These are phyloP conservation scores for Gari tellinella DNA, from an alignment of 2,888 invertebrate species.

Conservation along the genomic window DNA sequence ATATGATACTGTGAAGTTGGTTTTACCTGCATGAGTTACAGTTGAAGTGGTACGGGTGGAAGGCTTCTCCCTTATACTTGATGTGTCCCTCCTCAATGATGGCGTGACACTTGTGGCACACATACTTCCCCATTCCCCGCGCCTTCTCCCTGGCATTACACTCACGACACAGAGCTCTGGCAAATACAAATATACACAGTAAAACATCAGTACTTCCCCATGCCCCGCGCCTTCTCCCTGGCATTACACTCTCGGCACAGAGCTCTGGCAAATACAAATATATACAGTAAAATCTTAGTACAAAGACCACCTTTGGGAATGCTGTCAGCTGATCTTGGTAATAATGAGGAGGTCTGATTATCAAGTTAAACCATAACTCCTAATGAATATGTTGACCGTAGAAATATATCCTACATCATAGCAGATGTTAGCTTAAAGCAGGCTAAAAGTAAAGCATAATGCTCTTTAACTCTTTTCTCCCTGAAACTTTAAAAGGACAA, in stretches of 20 bases:
- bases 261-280: constrained; percentile 87
- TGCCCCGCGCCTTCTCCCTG: constrained; percentile 96
- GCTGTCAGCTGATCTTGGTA: too few relatives aligned
- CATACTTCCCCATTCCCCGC: constrained; percentile 96
- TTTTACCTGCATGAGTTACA: constrained; percentile 89
- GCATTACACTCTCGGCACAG: constrained; percentile 98
- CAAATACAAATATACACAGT: constrained; percentile 85
- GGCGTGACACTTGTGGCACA: constrained; percentile 97
- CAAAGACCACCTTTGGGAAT: too few relatives aligned
- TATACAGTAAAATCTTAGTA: too few relatives aligned
- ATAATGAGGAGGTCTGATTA: too few relatives aligned
- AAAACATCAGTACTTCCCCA: constrained; percentile 98
- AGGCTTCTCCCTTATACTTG: constrained; percentile 93
- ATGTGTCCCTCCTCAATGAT: constrained; percentile 86
- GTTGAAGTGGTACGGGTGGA: constrained; percentile 99
- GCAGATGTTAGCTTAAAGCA: too few relatives aligned
- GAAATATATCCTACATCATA: too few relatives aligned
- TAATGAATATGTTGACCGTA: too few relatives aligned
- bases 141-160: constrained; percentile 99
- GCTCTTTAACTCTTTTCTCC: too few relatives aligned
- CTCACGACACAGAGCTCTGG: constrained; percentile 94
- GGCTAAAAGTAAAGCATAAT: too few relatives aligned
- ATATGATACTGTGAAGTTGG: too few relatives aligned
- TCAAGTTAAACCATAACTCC: too few relatives aligned
- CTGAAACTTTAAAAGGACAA: too few relatives aligned